Conservation (phyloP, 1,140 invertebrate species). For the Drosophila novamexicana region DNA sequence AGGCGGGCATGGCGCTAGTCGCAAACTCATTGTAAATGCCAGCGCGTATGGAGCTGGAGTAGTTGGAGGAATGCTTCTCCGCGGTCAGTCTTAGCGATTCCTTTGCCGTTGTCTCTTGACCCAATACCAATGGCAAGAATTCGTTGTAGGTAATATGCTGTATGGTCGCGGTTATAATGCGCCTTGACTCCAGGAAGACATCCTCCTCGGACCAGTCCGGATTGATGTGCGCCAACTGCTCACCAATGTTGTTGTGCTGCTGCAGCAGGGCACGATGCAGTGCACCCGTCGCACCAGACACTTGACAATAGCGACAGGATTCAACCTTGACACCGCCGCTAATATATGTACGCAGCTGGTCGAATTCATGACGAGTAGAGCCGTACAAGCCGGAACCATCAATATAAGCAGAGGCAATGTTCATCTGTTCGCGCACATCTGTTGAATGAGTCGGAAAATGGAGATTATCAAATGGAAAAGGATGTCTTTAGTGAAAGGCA, state of each 20-base stretch:
- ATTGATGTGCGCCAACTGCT: constrained; percentile 89
- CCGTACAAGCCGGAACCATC: constrained; percentile 95
- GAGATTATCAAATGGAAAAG: background rate
- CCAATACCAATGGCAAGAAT: constrained; percentile 92
- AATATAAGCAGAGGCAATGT: constrained; percentile 93
- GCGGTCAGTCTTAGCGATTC: constrained; percentile 83
- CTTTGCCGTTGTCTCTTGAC: constrained; percentile 84
- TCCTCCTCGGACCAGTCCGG: constrained; percentile 94
- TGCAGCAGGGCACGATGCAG: constrained; percentile 89
- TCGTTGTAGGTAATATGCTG: constrained; percentile 95
- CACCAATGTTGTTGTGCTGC: constrained; percentile 94
- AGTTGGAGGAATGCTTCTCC: constrained; percentile 86
- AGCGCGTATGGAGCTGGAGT: constrained; percentile 89
- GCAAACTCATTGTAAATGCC: constrained; percentile 88
- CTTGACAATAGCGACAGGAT: constrained; percentile 86
- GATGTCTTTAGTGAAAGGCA: background rate
- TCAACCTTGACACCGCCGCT: constrained; percentile 88
- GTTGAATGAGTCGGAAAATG: constrained; percentile 4
- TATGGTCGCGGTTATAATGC: constrained; percentile 91
- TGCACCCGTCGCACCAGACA: constrained; percentile 85
- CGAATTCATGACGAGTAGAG: constrained; percentile 88
- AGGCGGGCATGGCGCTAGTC: constrained; percentile 90
- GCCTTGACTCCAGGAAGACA: constrained; percentile 91
- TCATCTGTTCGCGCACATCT: constrained; percentile 92
- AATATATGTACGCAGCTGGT: constrained; percentile 90